These are phyloP conservation scores for Fulmarus glacialis DNA, from an alignment of 2,113 vertebrate species.

Conservation along the genomic window DNA sequence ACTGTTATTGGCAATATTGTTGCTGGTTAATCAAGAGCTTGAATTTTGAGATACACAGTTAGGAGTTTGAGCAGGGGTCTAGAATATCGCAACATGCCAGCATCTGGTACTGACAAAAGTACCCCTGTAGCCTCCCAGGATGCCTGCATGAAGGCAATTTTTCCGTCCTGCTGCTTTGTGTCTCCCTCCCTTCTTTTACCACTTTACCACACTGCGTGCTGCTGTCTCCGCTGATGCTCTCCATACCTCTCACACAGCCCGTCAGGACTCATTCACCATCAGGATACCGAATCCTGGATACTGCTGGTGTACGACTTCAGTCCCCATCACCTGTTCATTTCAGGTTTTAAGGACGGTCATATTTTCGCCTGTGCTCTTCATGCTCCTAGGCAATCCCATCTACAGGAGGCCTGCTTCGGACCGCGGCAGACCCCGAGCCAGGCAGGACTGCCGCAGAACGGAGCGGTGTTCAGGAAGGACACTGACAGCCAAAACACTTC, in stretches of 20 bases:
- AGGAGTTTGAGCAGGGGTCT: neutral
- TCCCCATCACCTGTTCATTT: neutral
- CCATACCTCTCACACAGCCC: neutral
- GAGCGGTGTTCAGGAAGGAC: neutral
- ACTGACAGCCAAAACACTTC: neutral
- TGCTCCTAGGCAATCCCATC: neutral
- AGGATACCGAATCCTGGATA: too few relatives aligned
- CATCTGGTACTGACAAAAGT: neutral
- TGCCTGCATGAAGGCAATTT: rapidly evolving
- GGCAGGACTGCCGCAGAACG: rapidly evolving
- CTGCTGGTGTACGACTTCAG: rapidly evolving
- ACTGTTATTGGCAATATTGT: neutral
- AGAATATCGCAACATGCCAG: rapidly evolving
- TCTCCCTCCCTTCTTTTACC: neutral
- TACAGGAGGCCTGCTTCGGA: neutral
- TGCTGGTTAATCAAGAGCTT: neutral
- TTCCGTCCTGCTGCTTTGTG: neutral
- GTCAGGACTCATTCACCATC: neutral
- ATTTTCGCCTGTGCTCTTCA: neutral
- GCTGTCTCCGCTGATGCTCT: neutral
- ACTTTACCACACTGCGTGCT: rapidly evolving
- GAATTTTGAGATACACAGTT: neutral
- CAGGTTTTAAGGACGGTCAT: neutral
- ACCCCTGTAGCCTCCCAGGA: neutral
- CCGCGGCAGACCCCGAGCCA: neutral